Base-by-base conservation (phyloP, 2,797 vertebrate genomes). In the Channallabes apus region DNA sequence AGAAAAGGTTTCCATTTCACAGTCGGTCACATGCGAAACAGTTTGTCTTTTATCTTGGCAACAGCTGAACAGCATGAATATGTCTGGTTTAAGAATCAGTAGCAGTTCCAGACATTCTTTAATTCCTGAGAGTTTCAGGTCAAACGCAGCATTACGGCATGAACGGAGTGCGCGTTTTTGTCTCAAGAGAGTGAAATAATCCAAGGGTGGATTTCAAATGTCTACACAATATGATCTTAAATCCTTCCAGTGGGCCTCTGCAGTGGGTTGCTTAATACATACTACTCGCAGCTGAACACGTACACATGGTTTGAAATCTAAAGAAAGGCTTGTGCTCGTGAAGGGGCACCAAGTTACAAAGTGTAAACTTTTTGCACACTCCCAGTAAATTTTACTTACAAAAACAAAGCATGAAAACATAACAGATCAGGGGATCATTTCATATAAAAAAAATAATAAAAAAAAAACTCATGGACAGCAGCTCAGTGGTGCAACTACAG, bases 21-120 rank as follows among this genome's bases (percentile, higher is more conserved):
- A 83, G 88, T 86, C 92, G 90, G 91, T 91, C 90, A 86, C 85
- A 90, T 89, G 89, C 86, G 87, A 93, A 89, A 91, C 86, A 87
- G 85, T 77, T 86, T 82, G 79, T 89, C 78, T 80, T 85, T 90
- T 83, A 89, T 91, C 90, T 82, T 32, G 83, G 88, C 86, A 82
- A 82, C 90, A 82, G 88, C 90, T 89, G 87, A 88, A 91, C 87
- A 89, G 90, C 84, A 92, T 87, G 92, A 92, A 93, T 90, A 51
- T 88, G 88, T 92, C 89, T 90, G 76, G 90, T 92, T 92, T 81
- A 77, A 91, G 89, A 84, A 92, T 91, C 90, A 86, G 88, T 82
- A 86, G 75, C 56, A 81, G 81, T 88, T 90, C 76, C 46, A 64
- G 87, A 88, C 88, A 91, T 90, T 90, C 87, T 82, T 80, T 56